Evolutionary conservation across 2,888 invertebrate genomes (phyloP), one percentile per base, ranked within the genome.

Genomic region (Heliconius erato): DNA sequence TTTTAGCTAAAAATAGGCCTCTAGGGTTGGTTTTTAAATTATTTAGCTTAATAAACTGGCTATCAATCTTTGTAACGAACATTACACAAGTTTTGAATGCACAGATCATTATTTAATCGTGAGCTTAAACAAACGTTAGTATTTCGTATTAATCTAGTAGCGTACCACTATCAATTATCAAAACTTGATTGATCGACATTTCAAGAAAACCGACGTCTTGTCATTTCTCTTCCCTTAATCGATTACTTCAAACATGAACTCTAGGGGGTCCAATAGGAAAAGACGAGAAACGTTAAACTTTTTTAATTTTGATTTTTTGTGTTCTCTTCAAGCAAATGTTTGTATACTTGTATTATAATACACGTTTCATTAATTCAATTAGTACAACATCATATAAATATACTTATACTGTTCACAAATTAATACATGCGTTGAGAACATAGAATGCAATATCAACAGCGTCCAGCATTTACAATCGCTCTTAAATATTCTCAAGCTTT

Each of bases 181-280:
- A 94, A 95, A 94, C 91, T 91, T 95, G 94, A 96, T 92, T 93
- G 94, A 96, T 95, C 91, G 93, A 91, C 89, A 91, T 90, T 90
- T 90, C 92, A 89, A 92, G 93, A 94, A 93, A 93, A 92, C 89
- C 91, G 94, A 95, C 94, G 92, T 93, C 89, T 92, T 95, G 95
- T 95, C 95, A 95, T 96, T 96, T 95, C 95, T 96, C 95, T 94
- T 94, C 91, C 92, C 91, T 92, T 94, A 94, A 95, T 95, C 95
- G 95, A 95, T 95, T 94, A 95, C 91, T 95, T 94, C 91, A 94
- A 94, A 94, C 93, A 92, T 92, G 89, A 94, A 86, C 95, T 91
- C 90, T 93, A 94, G 95, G 95, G 95, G 95, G 94, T 93, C 94
- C 90, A 87, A 90, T 90, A 90, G 91, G 88, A 87, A 87, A 89